A percentile compares a stretch with the other conserved stretches of the same genome.
Conservation (phyloP, 2,113 vertebrate species). For the Dicerorhinus sumatrensis region DNA sequence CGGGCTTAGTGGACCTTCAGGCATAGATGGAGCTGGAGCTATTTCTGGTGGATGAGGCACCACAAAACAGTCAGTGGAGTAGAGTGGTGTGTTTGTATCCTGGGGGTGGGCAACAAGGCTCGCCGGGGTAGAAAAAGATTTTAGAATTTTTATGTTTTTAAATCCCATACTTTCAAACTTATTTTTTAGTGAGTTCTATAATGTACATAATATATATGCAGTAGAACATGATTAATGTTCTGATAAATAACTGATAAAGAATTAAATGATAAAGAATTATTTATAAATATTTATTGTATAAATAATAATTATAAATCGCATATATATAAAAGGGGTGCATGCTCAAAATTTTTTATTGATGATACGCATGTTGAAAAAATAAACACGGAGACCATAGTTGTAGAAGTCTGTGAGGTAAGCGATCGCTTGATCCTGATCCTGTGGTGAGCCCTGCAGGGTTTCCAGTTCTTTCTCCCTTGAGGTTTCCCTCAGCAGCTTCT, state of each 20-base stretch:
- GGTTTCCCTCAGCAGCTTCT: background rate
- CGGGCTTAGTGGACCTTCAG: background rate
- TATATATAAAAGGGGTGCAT: too few species aligned
- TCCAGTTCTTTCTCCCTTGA: background rate
- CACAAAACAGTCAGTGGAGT: background rate
- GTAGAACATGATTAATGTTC: background rate
- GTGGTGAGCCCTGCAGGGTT: background rate
- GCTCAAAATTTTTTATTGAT: background rate
- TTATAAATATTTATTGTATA: too few species aligned
- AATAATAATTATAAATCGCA: too few species aligned
- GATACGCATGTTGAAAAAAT: background rate
- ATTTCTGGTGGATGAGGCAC: background rate
- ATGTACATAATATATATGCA: background rate
- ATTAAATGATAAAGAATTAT: background rate
- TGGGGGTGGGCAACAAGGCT: background rate
- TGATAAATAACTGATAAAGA: background rate
- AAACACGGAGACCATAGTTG: background rate
- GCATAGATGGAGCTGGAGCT: background rate
- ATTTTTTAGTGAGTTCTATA: background rate
- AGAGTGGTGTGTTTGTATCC: background rate
- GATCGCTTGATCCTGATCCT: rapidly evolving
- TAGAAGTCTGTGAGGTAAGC: background rate
- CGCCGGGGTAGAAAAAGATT: background rate
- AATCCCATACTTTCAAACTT: background rate
- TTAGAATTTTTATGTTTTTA: background rate